Base-by-base conservation (phyloP, 2,113 vertebrate genomes). In the Crotophaga sulcirostris region DNA sequence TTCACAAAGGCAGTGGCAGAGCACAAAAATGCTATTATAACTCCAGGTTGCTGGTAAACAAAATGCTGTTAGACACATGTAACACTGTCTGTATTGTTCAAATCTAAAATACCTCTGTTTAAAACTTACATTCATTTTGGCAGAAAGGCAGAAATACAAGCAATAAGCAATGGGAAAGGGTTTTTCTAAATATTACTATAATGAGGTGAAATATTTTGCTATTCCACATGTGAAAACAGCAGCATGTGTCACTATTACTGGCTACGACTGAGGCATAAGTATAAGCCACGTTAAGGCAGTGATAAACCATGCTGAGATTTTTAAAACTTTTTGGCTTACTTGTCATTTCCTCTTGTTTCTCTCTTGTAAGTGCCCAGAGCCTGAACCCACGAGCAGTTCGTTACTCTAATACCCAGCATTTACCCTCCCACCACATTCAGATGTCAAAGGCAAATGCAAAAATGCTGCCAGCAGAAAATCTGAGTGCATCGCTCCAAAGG, bases 241-340 rank as follows among this genome's bases (percentile, higher is more conserved):
- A 60, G 47, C 8, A 19, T 20, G 13, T 11, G 4, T 76, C 34
- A 26, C 40, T 54, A 19, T 33, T 51, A 33, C 28, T 52, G 44
- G 11, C 40, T 34, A 7, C 7, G 72, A 24, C 3, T 0, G 0
- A 77, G 55, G 51, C 33, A 64, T 7, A 56, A 84, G 52, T n/a
- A 59, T 44, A 55, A 74, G 29, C 3, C 33, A 75, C 13, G 36
- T 74, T 66, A 54, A 55, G 10, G 44, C 64, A 47, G 33, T 31
- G 26, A 67, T 52, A 55, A 10, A 72, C 2, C 9, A 33, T 1
- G 0, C 11, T 33, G 10, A 49, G 33, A 8, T 87, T 64, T 55
- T 15, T 82, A 56, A 58, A 63, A 1, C 10, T 36, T 58, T 49
- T 78, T 31, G 6, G 13, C 10, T 68, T 28, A 9, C 60, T 75